phyloP scores from a whole-genome alignment of 2,888 invertebrate species.

The Darwinula stevensoni region DNA sequence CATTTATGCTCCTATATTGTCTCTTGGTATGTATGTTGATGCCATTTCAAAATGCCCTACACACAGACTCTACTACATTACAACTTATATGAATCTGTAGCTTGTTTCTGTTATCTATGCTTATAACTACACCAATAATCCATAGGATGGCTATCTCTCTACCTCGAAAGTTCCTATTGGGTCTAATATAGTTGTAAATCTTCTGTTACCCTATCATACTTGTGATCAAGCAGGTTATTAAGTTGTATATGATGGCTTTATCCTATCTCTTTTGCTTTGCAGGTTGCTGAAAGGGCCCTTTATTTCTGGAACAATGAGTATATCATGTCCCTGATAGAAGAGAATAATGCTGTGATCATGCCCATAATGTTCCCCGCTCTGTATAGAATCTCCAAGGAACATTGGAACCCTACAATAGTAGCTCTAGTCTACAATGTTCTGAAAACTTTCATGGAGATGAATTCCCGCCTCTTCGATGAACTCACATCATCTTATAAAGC shows the following conservation, averaged over 20 bases:
- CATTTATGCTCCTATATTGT: no score
- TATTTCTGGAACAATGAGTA: constrained; percentile 99
- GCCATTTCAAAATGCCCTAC: no score
- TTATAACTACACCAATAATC: no score
- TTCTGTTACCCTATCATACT: not conserved
- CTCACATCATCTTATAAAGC: constrained; percentile 94
- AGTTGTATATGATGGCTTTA: constrained; percentile 4
- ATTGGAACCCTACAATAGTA: constrained; percentile 99
- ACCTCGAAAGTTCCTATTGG: not conserved
- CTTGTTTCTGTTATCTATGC: no score
- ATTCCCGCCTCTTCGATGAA: constrained; percentile 97
- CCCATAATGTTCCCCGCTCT: constrained; percentile 99
- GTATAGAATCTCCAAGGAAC: constrained; percentile 96
- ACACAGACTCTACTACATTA: no score
- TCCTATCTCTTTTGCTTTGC: constrained; percentile 11
- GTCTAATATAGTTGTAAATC: no score
- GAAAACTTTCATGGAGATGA: constrained; percentile 99
- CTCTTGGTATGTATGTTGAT: no score
- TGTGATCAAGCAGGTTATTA: not conserved
- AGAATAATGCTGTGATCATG: constrained; percentile 91
- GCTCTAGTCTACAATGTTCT: constrained; percentile 98
- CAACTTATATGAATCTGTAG: no score
- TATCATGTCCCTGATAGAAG: constrained; percentile 93
- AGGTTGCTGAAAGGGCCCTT: constrained; percentile 95
- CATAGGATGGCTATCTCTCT: no score